phyloP scores from a whole-genome alignment of 2,113 vertebrate genomes.

The Heptranchias perlo region DNA sequence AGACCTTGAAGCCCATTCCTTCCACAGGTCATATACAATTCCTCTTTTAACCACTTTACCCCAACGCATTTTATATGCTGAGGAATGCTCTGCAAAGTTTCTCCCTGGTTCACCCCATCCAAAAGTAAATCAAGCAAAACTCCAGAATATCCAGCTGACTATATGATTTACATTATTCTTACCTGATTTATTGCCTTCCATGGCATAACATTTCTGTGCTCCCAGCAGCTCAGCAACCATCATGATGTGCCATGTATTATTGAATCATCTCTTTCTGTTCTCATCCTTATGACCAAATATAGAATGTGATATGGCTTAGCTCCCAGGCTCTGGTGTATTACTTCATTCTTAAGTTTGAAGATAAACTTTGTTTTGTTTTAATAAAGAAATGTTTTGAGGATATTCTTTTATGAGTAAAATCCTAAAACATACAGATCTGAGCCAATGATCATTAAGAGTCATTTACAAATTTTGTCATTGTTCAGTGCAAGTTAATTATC shows the following conservation, averaged over 20 bases:
- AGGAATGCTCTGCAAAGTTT: neutral
- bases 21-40: neutral
- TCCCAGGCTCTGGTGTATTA: neutral
- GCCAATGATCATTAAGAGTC: neutral
- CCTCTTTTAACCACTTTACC: too few species aligned
- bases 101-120: neutral
- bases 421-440: neutral
- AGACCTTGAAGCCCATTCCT: too few species aligned
- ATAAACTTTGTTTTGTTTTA: neutral
- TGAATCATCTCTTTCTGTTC: neutral
- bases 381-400: neutral
- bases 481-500: constrained; percentile 22
- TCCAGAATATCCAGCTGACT: neutral
- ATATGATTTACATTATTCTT: neutral
- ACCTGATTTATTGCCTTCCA: neutral
- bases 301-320: neutral
- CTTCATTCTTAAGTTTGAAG: neutral
- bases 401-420: neutral
- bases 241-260: neutral
- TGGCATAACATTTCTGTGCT: neutral
- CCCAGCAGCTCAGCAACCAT: neutral
- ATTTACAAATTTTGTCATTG: neutral
- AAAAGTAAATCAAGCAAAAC: neutral
- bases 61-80: neutral
- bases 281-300: neutral